Evolutionary conservation across 2,888 invertebrate species (phyloP).

Genomic region (Trissonchulus latispiculum): DNA sequence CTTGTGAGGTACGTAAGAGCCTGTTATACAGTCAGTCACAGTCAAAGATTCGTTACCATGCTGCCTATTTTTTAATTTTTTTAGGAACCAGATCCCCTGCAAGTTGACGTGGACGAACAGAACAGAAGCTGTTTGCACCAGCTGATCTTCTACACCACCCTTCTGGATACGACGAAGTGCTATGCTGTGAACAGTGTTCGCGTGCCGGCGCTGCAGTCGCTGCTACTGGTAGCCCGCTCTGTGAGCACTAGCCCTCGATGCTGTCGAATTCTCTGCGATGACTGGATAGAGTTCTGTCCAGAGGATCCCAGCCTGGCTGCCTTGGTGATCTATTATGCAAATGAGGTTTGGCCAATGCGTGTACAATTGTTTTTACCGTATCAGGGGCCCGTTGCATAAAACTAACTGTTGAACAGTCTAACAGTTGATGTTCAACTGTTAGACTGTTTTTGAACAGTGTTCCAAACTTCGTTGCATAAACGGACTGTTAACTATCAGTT

Average conservation of each 20-base stretch:
- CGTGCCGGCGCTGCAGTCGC: constrained; percentile 78
- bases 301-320: not conserved
- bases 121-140: constrained; percentile 62
- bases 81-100: not conserved
- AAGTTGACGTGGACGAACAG: not conserved
- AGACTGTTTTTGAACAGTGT: too few species aligned
- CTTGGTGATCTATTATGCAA: not conserved
- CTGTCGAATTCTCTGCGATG: constrained; percentile 42
- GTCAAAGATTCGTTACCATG: too few species aligned
- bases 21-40: too few species aligned
- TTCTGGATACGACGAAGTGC: constrained; percentile 84
- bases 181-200: constrained; percentile 82
- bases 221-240: constrained; percentile 68
- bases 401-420: too few species aligned
- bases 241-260: constrained; percentile 24
- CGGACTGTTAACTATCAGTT: too few species aligned
- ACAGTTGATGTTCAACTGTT: too few species aligned
- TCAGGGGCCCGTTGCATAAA: too few species aligned
- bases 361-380: too few species aligned
- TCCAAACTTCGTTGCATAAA: too few species aligned
- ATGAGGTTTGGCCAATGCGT: too few species aligned
- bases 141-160: constrained; percentile 56
- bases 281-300: constrained; percentile 18
- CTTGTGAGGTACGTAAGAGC: too few species aligned
- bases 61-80: too few species aligned